phyloP scores from a whole-genome alignment of 2,113 vertebrate genomes.

The Megatriorchis doriae region DNA sequence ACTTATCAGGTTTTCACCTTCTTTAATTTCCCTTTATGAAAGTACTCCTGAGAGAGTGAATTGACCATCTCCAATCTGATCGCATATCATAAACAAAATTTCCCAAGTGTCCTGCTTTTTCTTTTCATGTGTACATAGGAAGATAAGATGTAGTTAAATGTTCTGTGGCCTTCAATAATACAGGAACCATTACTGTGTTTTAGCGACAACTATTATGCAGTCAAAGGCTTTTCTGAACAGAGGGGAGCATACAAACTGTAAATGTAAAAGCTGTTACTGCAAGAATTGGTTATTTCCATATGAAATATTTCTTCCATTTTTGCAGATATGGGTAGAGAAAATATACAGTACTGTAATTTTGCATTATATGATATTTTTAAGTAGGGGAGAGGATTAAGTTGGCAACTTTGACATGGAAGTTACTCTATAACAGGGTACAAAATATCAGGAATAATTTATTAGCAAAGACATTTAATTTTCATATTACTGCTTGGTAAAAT shows the following conservation, averaged over 20 bases:
- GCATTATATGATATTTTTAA: slow-evolving; percentile 53
- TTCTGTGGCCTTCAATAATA: slow-evolving; percentile 75
- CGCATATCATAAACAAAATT: slow-evolving; percentile 34
- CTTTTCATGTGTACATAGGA: slow-evolving; percentile 30
- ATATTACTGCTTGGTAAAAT: background rate
- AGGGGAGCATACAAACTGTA: slow-evolving; percentile 3
- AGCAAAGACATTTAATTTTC: slow-evolving; percentile 21
- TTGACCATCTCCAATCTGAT: slow-evolving; percentile 13
- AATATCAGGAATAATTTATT: slow-evolving; percentile 67
- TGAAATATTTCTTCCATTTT: slow-evolving; percentile 45
- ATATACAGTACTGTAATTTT: slow-evolving; percentile 56
- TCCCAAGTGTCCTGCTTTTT: slow-evolving; percentile 70
- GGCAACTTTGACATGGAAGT: background rate
- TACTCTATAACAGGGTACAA: slow-evolving; percentile 61
- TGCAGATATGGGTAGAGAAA: slow-evolving; percentile 50
- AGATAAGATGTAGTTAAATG: slow-evolving; percentile 43
- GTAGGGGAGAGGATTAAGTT: slow-evolving; percentile 28
- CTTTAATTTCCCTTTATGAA: slow-evolving; percentile 43
- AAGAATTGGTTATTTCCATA: slow-evolving; percentile 34
- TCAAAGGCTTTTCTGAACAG: slow-evolving; percentile 38
- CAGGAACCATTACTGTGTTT: slow-evolving; percentile 51
- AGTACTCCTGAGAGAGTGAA: background rate
- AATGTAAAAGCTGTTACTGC: slow-evolving; percentile 26
- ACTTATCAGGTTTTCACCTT: slow-evolving; percentile 15
- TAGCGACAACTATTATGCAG: slow-evolving; percentile 24